Conservation (phyloP, 2,888 invertebrate species). For the Selenia dentaria region DNA sequence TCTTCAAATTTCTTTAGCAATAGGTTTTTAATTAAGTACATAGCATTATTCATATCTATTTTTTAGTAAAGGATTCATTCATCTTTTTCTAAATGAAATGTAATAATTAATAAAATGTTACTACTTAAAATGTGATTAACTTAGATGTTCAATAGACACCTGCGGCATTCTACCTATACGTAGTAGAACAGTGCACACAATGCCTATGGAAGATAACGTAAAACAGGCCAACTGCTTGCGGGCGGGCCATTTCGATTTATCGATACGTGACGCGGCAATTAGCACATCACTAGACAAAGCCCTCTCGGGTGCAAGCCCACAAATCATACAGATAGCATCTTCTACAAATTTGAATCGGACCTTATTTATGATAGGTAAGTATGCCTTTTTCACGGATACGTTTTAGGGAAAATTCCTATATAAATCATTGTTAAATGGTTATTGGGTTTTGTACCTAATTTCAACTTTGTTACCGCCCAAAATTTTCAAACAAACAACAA, state of each 20-base stretch:
- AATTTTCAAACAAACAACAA: slow-evolving; percentile 41
- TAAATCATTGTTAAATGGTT: slow-evolving; percentile 80
- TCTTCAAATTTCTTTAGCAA: no score
- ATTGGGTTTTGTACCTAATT: slow-evolving; percentile 72
- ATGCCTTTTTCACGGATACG: slow-evolving; percentile 84
- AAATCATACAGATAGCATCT: slow-evolving; percentile 84
- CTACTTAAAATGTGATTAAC: no score
- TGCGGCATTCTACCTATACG: no score
- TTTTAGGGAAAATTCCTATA: slow-evolving; percentile 80
- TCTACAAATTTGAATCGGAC: slow-evolving; percentile 86
- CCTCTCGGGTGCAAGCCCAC: slow-evolving; percentile 81
- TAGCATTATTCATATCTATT: no score
- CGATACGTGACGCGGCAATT: slow-evolving; percentile 71
- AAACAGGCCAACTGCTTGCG: slow-evolving; percentile 38
- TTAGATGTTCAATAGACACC: no score
- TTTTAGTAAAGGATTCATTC: no score
- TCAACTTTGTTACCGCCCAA: slow-evolving; percentile 57
- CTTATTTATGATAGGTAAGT: slow-evolving; percentile 86
- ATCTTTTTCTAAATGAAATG: no score
- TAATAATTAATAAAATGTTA: no score
- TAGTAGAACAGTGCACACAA: no score
- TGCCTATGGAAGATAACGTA: no score
- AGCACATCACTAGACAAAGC: slow-evolving; percentile 80
- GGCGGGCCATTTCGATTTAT: slow-evolving; percentile 51
- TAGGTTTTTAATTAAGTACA: no score